Conservation (phyloP, 2,888 invertebrate genomes). For the Spodoptera picta region DNA sequence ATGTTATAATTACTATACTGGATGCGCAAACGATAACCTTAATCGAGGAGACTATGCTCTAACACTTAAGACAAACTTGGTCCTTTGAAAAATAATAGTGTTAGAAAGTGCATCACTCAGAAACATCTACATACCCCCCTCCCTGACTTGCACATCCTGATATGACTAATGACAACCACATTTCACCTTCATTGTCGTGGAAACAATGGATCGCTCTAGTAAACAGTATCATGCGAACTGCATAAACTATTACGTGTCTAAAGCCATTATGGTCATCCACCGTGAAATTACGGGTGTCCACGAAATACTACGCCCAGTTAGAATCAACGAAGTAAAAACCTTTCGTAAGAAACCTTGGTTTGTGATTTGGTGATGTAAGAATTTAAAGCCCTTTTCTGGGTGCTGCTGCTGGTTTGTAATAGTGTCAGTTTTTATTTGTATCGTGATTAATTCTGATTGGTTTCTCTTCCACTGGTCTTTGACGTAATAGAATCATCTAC, state of each 20-base stretch:
- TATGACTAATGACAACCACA: slow-evolving; percentile 3
- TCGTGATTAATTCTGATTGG: slow-evolving; percentile 5
- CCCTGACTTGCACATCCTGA: not conserved
- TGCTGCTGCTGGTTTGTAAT: slow-evolving; percentile 11
- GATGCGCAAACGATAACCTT: too few relatives aligned
- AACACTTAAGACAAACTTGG: too few relatives aligned
- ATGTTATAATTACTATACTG: too few relatives aligned
- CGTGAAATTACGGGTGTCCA: slow-evolving; percentile 50
- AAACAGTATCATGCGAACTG: slow-evolving; percentile 26
- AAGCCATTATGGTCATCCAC: slow-evolving; percentile 39
- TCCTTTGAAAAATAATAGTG: too few relatives aligned
- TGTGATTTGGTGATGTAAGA: slow-evolving; percentile 24
- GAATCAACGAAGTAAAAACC: slow-evolving; percentile 34
- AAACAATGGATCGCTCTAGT: slow-evolving; percentile 36
- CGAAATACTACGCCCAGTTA: slow-evolving; percentile 48
- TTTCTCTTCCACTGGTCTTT: too few relatives aligned
- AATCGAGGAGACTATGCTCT: too few relatives aligned
- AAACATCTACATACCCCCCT: too few relatives aligned
- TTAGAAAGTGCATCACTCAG: too few relatives aligned
- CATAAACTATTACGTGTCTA: slow-evolving; percentile 31
- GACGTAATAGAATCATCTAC: too few relatives aligned
- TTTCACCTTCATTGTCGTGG: slow-evolving; percentile 18
- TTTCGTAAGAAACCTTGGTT: slow-evolving; percentile 43
- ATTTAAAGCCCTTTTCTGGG: slow-evolving; percentile 34
- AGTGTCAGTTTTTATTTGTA: slow-evolving; percentile 23